Percentiles rank a stretch among this genome's conserved stretches.
Conservation (phyloP, 1,140 invertebrate species). For the Phymorhynchus buccinoides region DNA sequence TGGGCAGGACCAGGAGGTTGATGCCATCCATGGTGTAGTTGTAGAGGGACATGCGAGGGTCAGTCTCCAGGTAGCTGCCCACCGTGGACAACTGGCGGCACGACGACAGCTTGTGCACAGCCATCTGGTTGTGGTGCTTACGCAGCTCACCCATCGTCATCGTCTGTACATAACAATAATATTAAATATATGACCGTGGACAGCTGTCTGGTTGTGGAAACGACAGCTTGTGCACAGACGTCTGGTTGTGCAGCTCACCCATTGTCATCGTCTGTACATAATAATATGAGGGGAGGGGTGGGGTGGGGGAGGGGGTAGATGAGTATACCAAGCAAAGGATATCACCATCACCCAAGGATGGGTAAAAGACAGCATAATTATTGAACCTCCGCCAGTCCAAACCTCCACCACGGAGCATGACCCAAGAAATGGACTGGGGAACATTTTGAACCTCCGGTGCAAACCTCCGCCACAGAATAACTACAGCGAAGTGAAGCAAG, state of each 20-base stretch:
- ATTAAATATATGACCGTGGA: no score
- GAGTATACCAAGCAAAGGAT: no score
- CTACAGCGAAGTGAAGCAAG: no score
- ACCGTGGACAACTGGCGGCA: conserved; percentile 42
- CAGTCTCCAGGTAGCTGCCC: conserved; percentile 74
- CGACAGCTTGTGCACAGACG: conserved; percentile 34
- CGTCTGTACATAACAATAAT: conserved; percentile 58
- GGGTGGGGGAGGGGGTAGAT: no score
- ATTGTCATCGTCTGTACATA: conserved; percentile 61
- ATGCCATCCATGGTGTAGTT: conserved; percentile 97
- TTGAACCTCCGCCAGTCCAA: no score
- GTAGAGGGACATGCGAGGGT: conserved; percentile 91
- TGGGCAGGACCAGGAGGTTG: conserved; percentile 92
- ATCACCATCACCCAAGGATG: no score
- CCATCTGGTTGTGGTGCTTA: conserved; percentile 41
- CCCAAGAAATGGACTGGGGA: no score
- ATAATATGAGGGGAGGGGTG: no score
- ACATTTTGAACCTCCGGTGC: no score
- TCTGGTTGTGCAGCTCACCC: conserved; percentile 51
- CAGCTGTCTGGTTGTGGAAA: conserved; percentile 41
- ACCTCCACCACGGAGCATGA: no score
- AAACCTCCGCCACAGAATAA: no score
- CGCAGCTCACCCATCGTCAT: conserved; percentile 61
- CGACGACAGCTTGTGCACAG: conserved; percentile 38
- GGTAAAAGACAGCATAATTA: no score